Percentiles rank a stretch among this genome's conserved stretches.
Conservation (phyloP, 2,888 invertebrate species). For the Tridacna crocea region DNA sequence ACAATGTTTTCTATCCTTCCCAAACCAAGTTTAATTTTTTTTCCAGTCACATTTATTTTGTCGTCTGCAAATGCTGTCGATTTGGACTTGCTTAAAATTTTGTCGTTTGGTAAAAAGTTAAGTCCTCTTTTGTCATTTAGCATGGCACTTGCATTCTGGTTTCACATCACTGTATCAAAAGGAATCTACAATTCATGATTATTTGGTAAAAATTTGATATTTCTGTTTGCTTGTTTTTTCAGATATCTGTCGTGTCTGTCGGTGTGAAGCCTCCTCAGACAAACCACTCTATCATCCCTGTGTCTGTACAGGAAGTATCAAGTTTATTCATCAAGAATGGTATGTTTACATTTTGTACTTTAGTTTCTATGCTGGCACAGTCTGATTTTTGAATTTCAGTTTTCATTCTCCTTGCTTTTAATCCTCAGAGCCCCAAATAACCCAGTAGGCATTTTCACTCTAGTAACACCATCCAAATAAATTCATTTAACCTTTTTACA, state of each 20-base stretch:
- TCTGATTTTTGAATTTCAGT: neutral
- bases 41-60: neutral
- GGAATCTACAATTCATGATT: too few species aligned
- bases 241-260: slow-evolving; percentile 98
- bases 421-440: too few species aligned
- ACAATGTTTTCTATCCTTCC: too few species aligned
- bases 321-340: slow-evolving; percentile 99
- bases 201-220: too few species aligned
- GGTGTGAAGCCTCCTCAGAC: slow-evolving; percentile 96
- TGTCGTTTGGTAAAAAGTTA: neutral
- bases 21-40: too few species aligned
- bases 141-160: too few species aligned
- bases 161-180: too few species aligned
- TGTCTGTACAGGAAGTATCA: slow-evolving; percentile 99
- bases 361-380: neutral
- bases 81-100: neutral
- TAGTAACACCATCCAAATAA: too few species aligned
- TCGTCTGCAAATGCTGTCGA: neutral
- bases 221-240: slow-evolving; percentile 40
- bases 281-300: slow-evolving; percentile 98
- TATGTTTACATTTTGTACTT: slow-evolving; percentile 68
- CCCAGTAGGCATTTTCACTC: too few species aligned
- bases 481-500: too few species aligned
- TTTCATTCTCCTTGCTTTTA: too few species aligned
- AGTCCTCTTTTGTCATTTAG: neutral